phyloP scores from a whole-genome alignment of 2,113 vertebrate genomes.

The Perca flavescens region DNA sequence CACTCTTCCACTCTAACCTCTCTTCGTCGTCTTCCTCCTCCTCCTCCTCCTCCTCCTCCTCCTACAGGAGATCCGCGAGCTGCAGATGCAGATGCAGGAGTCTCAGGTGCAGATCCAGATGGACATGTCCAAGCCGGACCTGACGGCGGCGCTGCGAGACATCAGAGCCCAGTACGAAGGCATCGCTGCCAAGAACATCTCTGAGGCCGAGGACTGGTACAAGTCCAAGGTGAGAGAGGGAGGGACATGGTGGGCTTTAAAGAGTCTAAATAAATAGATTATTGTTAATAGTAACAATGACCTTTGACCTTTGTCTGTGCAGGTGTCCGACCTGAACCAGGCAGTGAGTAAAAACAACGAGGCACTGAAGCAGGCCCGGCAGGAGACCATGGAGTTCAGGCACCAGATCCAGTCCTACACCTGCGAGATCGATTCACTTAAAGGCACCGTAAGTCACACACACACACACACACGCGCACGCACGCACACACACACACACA shows the following conservation, averaged over 20 bases:
- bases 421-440: conserved; percentile 96
- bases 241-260: neutral
- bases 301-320: conserved; percentile 26
- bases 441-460: conserved; percentile 91
- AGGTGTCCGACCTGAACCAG: conserved; percentile 96
- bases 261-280: too few species aligned
- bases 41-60: neutral
- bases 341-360: conserved; percentile 95
- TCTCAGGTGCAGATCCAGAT: conserved; percentile 95
- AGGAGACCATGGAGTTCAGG: conserved; percentile 96
- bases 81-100: conserved; percentile 95
- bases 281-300: neutral
- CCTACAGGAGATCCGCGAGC: conserved; percentile 92
- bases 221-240: conserved; percentile 91
- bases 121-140: conserved; percentile 95
- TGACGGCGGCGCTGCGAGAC: conserved; percentile 93
- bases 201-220: conserved; percentile 96
- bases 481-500: conserved; percentile 3
- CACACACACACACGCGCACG: neutral
- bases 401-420: conserved; percentile 99
- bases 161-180: conserved; percentile 94
- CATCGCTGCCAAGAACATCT: conserved; percentile 96
- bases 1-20: neutral
- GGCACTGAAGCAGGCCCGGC: conserved; percentile 90
- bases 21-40: neutral